Evolutionary conservation across 2,888 invertebrate species (phyloP), one percentile per base, ranked within the genome.

Genomic region (Dione juno): DNA sequence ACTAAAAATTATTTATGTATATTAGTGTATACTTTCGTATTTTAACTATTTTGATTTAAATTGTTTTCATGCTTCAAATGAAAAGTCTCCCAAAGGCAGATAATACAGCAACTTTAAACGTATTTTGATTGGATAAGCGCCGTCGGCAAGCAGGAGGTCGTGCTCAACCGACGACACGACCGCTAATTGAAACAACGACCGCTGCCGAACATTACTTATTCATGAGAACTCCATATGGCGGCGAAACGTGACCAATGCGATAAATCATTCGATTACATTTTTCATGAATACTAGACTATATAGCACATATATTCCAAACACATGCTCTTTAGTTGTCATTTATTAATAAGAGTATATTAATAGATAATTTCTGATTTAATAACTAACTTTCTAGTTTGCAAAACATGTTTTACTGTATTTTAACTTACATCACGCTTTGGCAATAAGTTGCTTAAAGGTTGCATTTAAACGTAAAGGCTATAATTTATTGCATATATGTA

Each of bases 131-230:
- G 75, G 77, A 71, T 68, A 72, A 76, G 78, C 80, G 78, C 76
- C 79, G 75, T 70, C 65, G 74, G 74, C 74, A 72, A 78, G 78
- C 80, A 79, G 84, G 82, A 81, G 85, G 84, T 83, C 83, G 84
- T 82, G 74, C 86, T 83, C 82, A 85, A 84, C 85, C 86, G 86
- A 85, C 87, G 89, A 90, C 90, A 88, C 85, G 86, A 89, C 90
- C 90, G 88, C 93, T 92, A 92, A 93, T 93, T 92, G 92, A 92
- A 92, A 92, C 93, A 91, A 90, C 90, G 91, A 90, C 88, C 89
- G 88, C 86, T 85, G 86, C 85, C 84, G 82, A 84, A 84, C 89
- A 92, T 92, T 88, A 92, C 87, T 92, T 92, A 93, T 93, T 93
- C 93, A 93, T 93, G 93, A 91, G 91, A 84, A 88, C 85, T 90